Base-by-base conservation (phyloP, 2,113 vertebrate species). In the Anolis sagrei region DNA sequence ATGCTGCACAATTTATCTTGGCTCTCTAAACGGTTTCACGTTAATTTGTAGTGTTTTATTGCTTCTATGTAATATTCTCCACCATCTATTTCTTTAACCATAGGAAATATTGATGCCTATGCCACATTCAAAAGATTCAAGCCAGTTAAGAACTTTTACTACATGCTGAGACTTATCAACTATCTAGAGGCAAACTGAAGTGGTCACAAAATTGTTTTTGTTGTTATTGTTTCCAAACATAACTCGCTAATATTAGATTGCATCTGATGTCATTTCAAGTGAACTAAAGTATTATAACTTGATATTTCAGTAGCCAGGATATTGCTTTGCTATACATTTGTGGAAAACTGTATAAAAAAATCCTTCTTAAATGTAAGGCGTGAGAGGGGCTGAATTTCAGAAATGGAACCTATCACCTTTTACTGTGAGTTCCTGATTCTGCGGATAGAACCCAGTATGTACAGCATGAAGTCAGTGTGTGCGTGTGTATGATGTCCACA, bases 401-500 rank as follows among this genome's bases (percentile, higher is more conserved):
- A 93, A 95, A 92, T 92, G 83, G 88, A 88, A 87, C 89, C 66
- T 62, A 87, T 94, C 88, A 90, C 78, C 86, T 84, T 61, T 93
- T 93, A 83, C 92, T 92, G 85, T 88, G 90, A 95, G 44, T 49
- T 74, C 90, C 92, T 92, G 88, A 85, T 54, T 91, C 72, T 93
- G 91, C 90, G 89, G 87, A 95, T 95, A 95, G 86, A 95, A 93
- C 86, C 82, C 91, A 94, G 89, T 75, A 92, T 89, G 90, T 91
- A 91, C 82, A 91, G 91, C 92, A 89, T 89, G 93, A 92, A 89
- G 94, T 79, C 19, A 62, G 9, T 75, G 21, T 44, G 34, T 61
- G 36, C 66, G 29, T 81, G 66, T 36, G 44, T 34, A 19, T 72
- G 96, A 96, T 97, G 95, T 96, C 94, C 96, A 95, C 94, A 96